These are phyloP conservation scores for Pyrocoelia pectoralis DNA, from an alignment of 2,888 invertebrate species.

Conservation along the genomic window DNA sequence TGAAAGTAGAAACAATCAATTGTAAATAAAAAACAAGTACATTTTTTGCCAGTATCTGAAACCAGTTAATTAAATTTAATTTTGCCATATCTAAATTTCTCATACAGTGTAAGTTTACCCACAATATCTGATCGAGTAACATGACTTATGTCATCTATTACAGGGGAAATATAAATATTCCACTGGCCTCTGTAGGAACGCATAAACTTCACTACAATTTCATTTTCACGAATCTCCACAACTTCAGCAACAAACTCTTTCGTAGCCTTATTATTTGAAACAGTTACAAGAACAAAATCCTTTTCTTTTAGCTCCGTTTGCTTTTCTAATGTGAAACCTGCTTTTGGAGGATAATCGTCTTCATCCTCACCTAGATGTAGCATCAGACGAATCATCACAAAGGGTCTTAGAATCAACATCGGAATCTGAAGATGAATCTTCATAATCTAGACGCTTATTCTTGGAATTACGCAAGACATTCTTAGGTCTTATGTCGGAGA, in stretches of 20 bases:
- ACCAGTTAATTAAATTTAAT: not conserved
- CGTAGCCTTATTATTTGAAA: not conserved
- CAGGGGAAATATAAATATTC: not conserved
- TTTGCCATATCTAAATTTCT: not conserved
- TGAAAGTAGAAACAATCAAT: not conserved
- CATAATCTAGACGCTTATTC: constrained; percentile 3
- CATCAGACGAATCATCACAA: not conserved
- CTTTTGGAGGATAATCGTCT: too few relatives aligned
- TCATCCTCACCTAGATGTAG: too few relatives aligned
- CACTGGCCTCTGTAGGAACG: not conserved
- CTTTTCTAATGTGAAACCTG: too few relatives aligned
- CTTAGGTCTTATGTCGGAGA: too few relatives aligned
- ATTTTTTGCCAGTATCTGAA: not conserved
- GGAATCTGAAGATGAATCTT: not conserved
- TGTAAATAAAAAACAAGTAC: not conserved
- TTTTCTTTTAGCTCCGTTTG: not conserved
- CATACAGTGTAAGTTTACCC: not conserved
- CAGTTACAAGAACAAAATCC: not conserved
- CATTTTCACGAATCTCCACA: constrained; percentile 2
- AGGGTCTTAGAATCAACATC: not conserved
- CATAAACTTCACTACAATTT: not conserved
- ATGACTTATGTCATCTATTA: not conserved
- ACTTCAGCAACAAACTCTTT: constrained; percentile 3
- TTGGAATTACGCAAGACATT: not conserved
- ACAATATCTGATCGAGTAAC: constrained; percentile 2